Evolutionary conservation across 2,797 vertebrate genomes (phyloP).

Genomic region (Tiaroga cobitis): DNA sequence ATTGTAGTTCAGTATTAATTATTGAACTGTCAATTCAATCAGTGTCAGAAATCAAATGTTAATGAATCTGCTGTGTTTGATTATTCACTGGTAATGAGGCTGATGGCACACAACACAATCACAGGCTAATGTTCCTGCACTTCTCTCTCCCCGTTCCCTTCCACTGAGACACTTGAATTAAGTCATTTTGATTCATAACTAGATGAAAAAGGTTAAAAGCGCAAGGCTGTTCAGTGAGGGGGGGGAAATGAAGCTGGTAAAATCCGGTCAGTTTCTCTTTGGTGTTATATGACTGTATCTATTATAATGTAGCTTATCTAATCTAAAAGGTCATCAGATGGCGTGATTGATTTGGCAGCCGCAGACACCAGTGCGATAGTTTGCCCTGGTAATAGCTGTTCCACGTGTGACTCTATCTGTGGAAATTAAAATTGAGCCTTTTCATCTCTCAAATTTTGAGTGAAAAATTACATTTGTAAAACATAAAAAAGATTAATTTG

Average conservation of each 20-base stretch:
- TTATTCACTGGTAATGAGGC: background rate
- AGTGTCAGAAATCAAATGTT: conserved; percentile 26
- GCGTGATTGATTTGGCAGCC: conserved; percentile 70
- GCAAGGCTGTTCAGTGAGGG: conserved; percentile 8
- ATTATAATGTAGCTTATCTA: conserved; percentile 74
- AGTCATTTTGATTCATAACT: conserved; percentile 34
- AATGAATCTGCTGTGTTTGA: conserved; percentile 22
- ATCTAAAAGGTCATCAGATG: conserved; percentile 73
- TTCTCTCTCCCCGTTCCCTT: background rate
- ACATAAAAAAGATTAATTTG: background rate
- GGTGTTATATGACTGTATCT: conserved; percentile 67
- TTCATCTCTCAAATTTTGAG: background rate
- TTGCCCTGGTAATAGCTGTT: conserved; percentile 31
- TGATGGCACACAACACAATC: conserved; percentile 2
- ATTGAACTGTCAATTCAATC: conserved; percentile 13
- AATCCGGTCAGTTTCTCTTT: conserved; percentile 54
- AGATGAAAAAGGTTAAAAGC: conserved; percentile 31
- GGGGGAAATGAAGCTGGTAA: conserved; percentile 15
- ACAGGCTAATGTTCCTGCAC: background rate
- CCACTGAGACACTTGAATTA: background rate
- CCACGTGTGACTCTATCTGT: background rate
- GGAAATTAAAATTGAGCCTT: conserved; percentile 4
- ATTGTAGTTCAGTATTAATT: conserved; percentile 21
- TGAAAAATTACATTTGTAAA: background rate
- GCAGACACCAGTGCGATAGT: conserved; percentile 39